A percentile compares a stretch with the other conserved stretches of the same genome.
phyloP scores from a whole-genome alignment of 1,140 invertebrate species.

The Temnothorax longispinosus region DNA sequence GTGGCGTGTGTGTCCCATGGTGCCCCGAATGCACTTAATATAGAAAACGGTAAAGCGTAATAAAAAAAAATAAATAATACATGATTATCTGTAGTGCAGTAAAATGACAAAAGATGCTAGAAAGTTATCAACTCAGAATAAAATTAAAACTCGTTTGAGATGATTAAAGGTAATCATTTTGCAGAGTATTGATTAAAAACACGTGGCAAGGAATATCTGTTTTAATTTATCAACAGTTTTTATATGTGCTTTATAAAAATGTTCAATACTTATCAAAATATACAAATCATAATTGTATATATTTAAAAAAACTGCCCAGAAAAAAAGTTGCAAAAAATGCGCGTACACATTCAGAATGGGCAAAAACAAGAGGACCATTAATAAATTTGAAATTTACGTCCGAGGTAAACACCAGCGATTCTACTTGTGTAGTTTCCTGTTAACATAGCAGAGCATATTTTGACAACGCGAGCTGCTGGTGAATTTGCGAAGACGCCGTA shows the following conservation, averaged over 20 bases:
- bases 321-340: neutral
- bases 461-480: constrained; percentile 9
- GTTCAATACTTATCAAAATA: neutral
- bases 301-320: neutral
- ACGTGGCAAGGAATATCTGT: neutral
- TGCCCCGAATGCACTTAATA: too few species aligned
- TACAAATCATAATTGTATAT: neutral
- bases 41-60: too few species aligned
- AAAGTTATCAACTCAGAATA: neutral
- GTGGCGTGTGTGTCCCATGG: too few species aligned
- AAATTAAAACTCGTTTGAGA: neutral
- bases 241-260: neutral
- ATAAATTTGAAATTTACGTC: neutral
- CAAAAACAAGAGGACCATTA: neutral
- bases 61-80: too few species aligned
- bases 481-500: constrained; percentile 26
- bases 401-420: neutral
- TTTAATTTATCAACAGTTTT: neutral
- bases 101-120: too few species aligned
- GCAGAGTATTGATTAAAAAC: neutral
- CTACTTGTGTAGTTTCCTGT: neutral
- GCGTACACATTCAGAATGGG: neutral
- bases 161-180: neutral
- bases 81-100: too few species aligned
- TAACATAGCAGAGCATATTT: constrained; percentile 29